These are phyloP conservation scores for Hetaerina titia DNA, from an alignment of 2,888 invertebrate genomes.

Conservation along the genomic window DNA sequence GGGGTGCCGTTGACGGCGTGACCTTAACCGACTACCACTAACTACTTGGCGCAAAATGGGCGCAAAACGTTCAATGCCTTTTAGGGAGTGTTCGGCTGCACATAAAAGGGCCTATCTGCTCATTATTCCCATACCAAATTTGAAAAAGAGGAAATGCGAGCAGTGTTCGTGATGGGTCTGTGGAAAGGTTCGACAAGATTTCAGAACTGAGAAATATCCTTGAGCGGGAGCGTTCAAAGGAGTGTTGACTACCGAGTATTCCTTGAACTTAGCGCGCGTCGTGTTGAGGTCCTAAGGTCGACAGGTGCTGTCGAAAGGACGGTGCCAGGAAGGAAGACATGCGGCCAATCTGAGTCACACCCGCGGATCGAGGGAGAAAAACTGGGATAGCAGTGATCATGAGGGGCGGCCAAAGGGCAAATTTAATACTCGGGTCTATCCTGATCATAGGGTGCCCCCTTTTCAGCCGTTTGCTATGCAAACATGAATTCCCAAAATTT, in stretches of 20 bases:
- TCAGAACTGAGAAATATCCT: background rate
- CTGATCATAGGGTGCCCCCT: background rate
- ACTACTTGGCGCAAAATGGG: too few relatives aligned
- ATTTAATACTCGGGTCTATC: background rate
- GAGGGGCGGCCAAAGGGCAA: background rate
- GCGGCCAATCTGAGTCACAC: background rate
- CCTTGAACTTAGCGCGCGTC: background rate
- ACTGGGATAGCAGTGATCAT: background rate
- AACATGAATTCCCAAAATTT: conserved; percentile 44
- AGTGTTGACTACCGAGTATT: background rate
- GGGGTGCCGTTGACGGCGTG: too few relatives aligned
- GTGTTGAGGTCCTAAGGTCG: background rate
- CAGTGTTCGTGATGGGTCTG: background rate
- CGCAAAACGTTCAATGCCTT: too few relatives aligned
- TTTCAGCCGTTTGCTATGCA: conserved; percentile 40
- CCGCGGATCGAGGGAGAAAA: background rate
- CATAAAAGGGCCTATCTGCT: too few relatives aligned
- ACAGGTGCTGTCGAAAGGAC: conserved; percentile 41
- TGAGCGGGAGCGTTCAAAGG: background rate
- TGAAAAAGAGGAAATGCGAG: background rate
- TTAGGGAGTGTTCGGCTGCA: too few relatives aligned
- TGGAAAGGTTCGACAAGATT: background rate
- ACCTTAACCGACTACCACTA: too few relatives aligned
- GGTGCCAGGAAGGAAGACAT: background rate
- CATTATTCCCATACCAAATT: background rate